Conservation (phyloP, 2,888 invertebrate genomes). For the Ectemnius lituratus region DNA sequence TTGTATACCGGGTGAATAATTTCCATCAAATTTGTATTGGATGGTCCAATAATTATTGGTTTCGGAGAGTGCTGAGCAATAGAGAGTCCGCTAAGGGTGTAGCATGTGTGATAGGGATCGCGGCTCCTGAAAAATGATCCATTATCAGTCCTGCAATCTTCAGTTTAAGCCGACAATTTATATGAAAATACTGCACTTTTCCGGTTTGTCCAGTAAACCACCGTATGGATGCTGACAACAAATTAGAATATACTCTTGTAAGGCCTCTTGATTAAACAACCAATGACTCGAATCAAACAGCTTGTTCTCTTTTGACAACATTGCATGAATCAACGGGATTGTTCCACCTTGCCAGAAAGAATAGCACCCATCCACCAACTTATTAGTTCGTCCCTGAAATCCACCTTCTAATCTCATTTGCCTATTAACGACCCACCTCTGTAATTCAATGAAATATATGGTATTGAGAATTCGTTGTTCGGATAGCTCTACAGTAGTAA, state of each 20-base stretch:
- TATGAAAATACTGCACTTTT: slow-evolving; percentile 82
- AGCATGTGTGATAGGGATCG: slow-evolving; percentile 98
- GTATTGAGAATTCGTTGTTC: background rate
- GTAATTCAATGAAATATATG: too few relatives aligned
- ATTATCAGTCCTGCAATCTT: too few relatives aligned
- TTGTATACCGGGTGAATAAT: slow-evolving; percentile 73
- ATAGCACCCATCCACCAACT: slow-evolving; percentile 98
- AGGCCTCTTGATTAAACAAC: slow-evolving; percentile 91
- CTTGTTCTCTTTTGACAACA: slow-evolving; percentile 81
- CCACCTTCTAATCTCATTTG: slow-evolving; percentile 98
- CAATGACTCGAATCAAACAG: slow-evolving; percentile 77
- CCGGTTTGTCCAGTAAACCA: slow-evolving; percentile 97
- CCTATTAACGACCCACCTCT: slow-evolving; percentile 92
- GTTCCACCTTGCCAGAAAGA: slow-evolving; percentile 99
- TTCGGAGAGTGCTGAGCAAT: slow-evolving; percentile 88
- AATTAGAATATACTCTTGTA: slow-evolving; percentile 96
- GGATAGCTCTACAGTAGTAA: background rate
- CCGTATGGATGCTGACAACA: slow-evolving; percentile 94
- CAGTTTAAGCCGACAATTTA: background rate
- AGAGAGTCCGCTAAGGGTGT: slow-evolving; percentile 95
- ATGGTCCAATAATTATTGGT: slow-evolving; percentile 74
- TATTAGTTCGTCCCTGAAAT: slow-evolving; percentile 98
- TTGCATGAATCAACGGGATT: slow-evolving; percentile 91
- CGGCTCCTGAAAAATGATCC: slow-evolving; percentile 81
- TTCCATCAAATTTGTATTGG: slow-evolving; percentile 68